Evolutionary conservation across 2,888 invertebrate genomes (phyloP).

Genomic region (Stomorhina lunata): DNA sequence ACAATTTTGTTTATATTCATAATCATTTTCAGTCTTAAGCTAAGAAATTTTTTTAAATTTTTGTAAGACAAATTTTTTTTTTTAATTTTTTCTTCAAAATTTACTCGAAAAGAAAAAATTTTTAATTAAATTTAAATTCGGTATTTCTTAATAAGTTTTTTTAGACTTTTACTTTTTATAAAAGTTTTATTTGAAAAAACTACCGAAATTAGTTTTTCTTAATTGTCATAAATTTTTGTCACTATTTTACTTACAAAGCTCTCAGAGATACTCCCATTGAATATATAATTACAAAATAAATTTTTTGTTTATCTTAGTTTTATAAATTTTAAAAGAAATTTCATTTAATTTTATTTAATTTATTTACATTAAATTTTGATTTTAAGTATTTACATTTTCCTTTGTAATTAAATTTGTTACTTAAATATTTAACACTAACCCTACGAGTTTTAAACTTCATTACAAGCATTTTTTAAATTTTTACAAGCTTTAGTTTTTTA

Average conservation of each 20-base stretch:
- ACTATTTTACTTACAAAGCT: slow-evolving; percentile 53
- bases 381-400: slow-evolving; percentile 41
- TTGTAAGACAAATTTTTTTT: background rate
- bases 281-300: slow-evolving; percentile 54
- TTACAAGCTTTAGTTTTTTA: slow-evolving; percentile 49
- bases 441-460: slow-evolving; percentile 68
- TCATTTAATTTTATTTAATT: background rate
- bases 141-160: slow-evolving; percentile 23
- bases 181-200: slow-evolving; percentile 4
- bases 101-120: slow-evolving; percentile 1
- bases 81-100: background rate
- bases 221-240: slow-evolving; percentile 48
- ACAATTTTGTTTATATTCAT: slow-evolving; percentile 27
- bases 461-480: slow-evolving; percentile 59
- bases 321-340: slow-evolving; percentile 6
- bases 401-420: slow-evolving; percentile 18
- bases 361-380: slow-evolving; percentile 30
- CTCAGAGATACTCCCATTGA: slow-evolving; percentile 43
- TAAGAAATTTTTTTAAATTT: slow-evolving; percentile 28
- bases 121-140: slow-evolving; percentile 56
- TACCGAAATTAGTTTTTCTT: slow-evolving; percentile 24
- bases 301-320: background rate
- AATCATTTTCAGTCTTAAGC: slow-evolving; percentile 57
- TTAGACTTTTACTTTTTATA: background rate
- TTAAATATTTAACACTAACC: slow-evolving; percentile 67